A percentile compares a stretch with the other conserved stretches of the same genome.
phyloP scores from a whole-genome alignment of 1,140 invertebrate species.

The Stegodyphus dumicola region DNA sequence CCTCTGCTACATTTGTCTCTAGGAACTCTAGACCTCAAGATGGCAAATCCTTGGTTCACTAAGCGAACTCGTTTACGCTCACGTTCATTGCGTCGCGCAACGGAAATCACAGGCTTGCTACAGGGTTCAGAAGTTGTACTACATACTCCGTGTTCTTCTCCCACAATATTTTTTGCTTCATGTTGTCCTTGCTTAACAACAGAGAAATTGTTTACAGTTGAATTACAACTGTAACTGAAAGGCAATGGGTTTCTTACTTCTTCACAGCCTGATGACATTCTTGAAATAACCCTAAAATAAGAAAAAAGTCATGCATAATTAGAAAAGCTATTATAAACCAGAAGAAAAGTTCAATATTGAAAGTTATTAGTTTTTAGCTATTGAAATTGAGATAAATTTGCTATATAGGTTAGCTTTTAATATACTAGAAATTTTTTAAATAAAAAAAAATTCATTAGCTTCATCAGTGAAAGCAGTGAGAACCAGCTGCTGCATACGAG shows the following conservation, averaged over 20 bases:
- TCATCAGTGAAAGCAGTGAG: too few relatives aligned
- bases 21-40: constrained; percentile 85
- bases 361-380: too few relatives aligned
- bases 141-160: not conserved
- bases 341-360: too few relatives aligned
- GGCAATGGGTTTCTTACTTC: not conserved
- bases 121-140: not conserved
- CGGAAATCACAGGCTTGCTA: constrained; percentile 9
- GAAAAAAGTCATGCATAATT: too few relatives aligned
- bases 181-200: not conserved
- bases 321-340: too few relatives aligned
- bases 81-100: constrained; percentile 68
- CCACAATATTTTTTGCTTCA: not conserved
- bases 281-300: not conserved
- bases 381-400: too few relatives aligned
- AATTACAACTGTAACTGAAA: not conserved
- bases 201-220: not conserved
- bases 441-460: too few relatives aligned
- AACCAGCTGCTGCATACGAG: too few relatives aligned
- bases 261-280: not conserved
- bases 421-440: too few relatives aligned
- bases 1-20: constrained; percentile 77
- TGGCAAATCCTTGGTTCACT: constrained; percentile 86
- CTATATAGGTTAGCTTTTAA: too few relatives aligned
- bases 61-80: constrained; percentile 70